Conservation (phyloP, 1,140 invertebrate species). For the Drosophila pruinosa region DNA sequence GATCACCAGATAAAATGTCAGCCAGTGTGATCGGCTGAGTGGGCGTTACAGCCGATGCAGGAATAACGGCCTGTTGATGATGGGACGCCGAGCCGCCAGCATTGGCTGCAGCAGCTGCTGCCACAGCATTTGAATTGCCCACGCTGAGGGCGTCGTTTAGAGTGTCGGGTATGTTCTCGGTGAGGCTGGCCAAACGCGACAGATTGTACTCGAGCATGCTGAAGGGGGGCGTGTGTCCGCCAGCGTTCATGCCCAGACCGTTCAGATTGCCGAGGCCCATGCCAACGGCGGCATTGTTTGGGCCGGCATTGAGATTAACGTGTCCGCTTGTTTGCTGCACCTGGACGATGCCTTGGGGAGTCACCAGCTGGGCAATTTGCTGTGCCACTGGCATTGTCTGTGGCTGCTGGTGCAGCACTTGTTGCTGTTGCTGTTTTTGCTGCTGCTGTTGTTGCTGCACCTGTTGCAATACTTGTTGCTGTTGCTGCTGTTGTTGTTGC, state of each 20-base stretch:
- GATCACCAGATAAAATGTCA: constrained; percentile 90
- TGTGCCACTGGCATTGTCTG: constrained; percentile 27
- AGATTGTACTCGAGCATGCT: constrained; percentile 93
- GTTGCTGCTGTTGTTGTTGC: constrained; percentile 39
- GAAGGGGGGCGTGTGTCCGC: constrained; percentile 57
- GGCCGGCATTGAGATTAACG: constrained; percentile 57
- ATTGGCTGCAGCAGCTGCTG: constrained; percentile 59
- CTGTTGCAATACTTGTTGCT: too few relatives aligned
- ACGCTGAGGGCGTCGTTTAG: constrained; percentile 81
- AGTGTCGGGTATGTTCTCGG: constrained; percentile 85
- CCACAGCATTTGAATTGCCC: constrained; percentile 42
- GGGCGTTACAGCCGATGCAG: constrained; percentile 65
- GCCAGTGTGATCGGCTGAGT: constrained; percentile 86
- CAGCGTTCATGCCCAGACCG: constrained; percentile 35
- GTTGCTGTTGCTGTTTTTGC: constrained; percentile 46
- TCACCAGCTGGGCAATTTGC: constrained; percentile 56
- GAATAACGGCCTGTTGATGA: constrained; percentile 72
- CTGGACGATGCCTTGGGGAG: constrained; percentile 55
- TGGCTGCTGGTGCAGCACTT: constrained; percentile 30
- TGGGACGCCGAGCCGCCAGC: constrained; percentile 58
- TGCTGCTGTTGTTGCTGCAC: constrained; percentile 39
- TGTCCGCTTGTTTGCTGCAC: constrained; percentile 48
- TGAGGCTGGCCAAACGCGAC: constrained; percentile 90
- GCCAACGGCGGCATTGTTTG: constrained; percentile 36
- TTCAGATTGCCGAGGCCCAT: constrained; percentile 31